Percentiles rank a stretch among this genome's conserved stretches.
Conservation (phyloP, 1,140 invertebrate species). For the Scaptomyza hsui region DNA sequence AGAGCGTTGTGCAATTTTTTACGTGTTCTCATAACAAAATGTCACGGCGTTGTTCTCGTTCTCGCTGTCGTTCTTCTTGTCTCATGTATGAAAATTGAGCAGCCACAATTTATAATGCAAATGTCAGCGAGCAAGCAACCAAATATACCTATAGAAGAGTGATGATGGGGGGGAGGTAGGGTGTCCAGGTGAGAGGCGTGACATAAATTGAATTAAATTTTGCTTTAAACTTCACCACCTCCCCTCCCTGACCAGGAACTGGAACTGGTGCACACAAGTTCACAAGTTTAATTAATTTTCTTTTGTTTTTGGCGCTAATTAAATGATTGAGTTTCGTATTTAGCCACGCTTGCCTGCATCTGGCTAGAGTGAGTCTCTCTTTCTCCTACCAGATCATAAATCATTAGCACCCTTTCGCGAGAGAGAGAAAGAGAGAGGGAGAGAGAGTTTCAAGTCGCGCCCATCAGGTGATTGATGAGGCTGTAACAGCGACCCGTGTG, state of each 20-base stretch:
- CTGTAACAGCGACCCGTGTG: constrained; percentile 22
- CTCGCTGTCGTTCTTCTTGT: too few species aligned
- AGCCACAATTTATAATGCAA: constrained; percentile 78
- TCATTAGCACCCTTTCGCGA: constrained; percentile 65
- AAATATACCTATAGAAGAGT: constrained; percentile 15
- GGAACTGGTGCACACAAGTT: constrained; percentile 47
- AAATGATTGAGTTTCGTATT: constrained; percentile 80
- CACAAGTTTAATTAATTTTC: constrained; percentile 79
- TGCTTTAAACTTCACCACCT: constrained; percentile 53
- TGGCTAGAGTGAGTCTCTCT: neutral
- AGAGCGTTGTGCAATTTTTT: constrained; percentile 79
- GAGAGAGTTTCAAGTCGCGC: constrained; percentile 43
- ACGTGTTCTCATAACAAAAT: constrained; percentile 79
- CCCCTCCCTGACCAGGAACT: too few species aligned
- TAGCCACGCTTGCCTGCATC: constrained; percentile 40
- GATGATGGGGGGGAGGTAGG: too few species aligned
- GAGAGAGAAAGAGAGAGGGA: too few species aligned
- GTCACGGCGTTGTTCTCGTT: constrained; percentile 49
- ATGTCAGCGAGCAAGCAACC: constrained; percentile 46
- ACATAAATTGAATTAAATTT: constrained; percentile 79
- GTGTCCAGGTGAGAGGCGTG: constrained; percentile 30
- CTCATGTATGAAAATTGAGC: constrained; percentile 71
- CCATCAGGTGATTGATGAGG: constrained; percentile 72
- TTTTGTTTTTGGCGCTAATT: constrained; percentile 77
- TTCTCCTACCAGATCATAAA: constrained; percentile 55